A percentile compares a stretch with the other conserved stretches of the same genome.
Conservation (phyloP, 2,888 invertebrate genomes). For the Orgyia antiqua region DNA sequence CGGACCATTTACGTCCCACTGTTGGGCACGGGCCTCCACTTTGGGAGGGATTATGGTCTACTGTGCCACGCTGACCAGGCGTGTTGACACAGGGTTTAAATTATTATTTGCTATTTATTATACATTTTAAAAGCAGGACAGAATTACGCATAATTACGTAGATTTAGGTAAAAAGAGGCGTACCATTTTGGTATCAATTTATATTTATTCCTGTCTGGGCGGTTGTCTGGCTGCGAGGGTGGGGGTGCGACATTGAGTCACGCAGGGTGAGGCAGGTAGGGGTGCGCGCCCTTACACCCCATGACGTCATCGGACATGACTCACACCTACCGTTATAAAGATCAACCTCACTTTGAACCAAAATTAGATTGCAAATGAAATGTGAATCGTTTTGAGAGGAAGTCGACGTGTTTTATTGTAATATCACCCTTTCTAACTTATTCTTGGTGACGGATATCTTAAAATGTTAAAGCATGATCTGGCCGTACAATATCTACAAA, state of each 20-base stretch:
- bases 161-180: constrained; percentile 10
- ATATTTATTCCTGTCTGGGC: constrained; percentile 42
- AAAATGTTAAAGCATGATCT: neutral
- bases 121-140: no score
- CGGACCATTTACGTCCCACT: no score
- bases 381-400: constrained; percentile 21
- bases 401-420: constrained; percentile 27
- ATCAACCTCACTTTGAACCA: constrained; percentile 26
- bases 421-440: constrained; percentile 22
- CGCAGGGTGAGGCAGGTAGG: constrained; percentile 46
- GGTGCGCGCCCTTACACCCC: constrained; percentile 49
- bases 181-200: constrained; percentile 31
- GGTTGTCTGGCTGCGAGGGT: constrained; percentile 35
- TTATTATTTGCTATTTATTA: no score
- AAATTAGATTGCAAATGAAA: constrained; percentile 25
- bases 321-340: constrained; percentile 47
- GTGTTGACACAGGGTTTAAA: no score
- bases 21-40: no score
- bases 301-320: constrained; percentile 56
- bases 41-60: no score
- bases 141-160: no score
- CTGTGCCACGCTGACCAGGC: no score
- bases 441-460: constrained; percentile 8
- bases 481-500: neutral
- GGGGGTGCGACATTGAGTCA: constrained; percentile 49